A percentile compares a stretch with the other conserved stretches of the same genome.
Evolutionary conservation across 1,140 invertebrate species (phyloP).

Genomic region (Asbolus verrucosus): DNA sequence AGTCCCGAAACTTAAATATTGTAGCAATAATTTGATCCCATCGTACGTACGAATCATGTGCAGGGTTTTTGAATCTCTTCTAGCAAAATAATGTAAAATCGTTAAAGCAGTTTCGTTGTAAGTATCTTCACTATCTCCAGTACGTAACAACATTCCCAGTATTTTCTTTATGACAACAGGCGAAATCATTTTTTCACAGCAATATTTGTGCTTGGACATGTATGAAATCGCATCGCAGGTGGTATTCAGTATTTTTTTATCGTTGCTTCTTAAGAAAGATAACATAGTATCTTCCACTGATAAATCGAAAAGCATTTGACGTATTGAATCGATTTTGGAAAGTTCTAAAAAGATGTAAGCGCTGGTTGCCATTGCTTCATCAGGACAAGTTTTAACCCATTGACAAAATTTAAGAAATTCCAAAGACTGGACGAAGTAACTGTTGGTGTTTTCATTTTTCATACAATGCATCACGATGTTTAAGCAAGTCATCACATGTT

Average conservation of each 20-base stretch:
- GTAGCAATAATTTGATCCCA: conserved; percentile 48
- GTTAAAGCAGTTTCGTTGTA: conserved; percentile 54
- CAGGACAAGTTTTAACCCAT: conserved; percentile 56
- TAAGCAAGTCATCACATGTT: conserved; percentile 46
- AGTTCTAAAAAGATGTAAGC: conserved; percentile 52
- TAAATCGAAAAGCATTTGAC: conserved; percentile 58
- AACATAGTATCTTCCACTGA: conserved; percentile 57
- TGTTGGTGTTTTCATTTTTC: conserved; percentile 49
- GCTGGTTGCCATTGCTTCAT: conserved; percentile 42
- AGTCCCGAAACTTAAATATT: conserved; percentile 49
- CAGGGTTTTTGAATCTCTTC: conserved; percentile 46
- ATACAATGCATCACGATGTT: conserved; percentile 54
- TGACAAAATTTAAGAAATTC: conserved; percentile 59
- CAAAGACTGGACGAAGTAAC: conserved; percentile 54
- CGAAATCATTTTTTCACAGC: conserved; percentile 57
- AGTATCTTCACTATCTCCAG: conserved; percentile 47
- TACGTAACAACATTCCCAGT: conserved; percentile 48
- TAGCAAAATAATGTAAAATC: conserved; percentile 51
- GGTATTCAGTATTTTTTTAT: conserved; percentile 54
- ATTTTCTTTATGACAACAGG: conserved; percentile 52
- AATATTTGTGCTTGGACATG: conserved; percentile 56
- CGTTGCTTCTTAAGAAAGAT: conserved; percentile 51
- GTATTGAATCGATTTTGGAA: conserved; percentile 50
- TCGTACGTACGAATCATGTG: conserved; percentile 45
- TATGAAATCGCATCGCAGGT: conserved; percentile 54